Evolutionary conservation across 1,140 invertebrate species (phyloP), one percentile per base, ranked within the genome.

Genomic region (Pseudomyrmex gracilis): DNA sequence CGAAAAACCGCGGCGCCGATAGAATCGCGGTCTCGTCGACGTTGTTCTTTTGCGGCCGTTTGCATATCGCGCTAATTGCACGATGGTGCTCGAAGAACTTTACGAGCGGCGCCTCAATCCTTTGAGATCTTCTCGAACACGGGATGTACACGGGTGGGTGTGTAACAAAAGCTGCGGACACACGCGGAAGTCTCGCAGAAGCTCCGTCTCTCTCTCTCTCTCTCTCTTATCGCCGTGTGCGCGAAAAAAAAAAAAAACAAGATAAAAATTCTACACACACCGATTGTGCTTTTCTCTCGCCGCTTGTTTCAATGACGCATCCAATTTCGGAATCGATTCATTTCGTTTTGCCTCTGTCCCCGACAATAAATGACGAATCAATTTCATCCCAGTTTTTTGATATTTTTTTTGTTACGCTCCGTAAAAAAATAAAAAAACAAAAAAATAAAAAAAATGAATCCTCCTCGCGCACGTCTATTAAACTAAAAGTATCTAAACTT

Each of bases 41-140:
- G 9, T 7, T n/a, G 24, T 55, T 67, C 34, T 80, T 80, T 70
- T 49, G 17, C 20, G 17, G 53, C 53, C 12, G 53, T 80, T 80
- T 71, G 45, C 55, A 80, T 68, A 58, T 78, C 66, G 43, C 20
- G 66, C 53, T 80, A 80, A 80, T 80, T 71, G 76, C 20, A 58
- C 8, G 10, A 15, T 78, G 10, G 20, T 78, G 43, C 20, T 58
- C 53, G 64, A 47, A 22, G n/a, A 58, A 58, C 45, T 80, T 80
- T 71, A 80, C 22, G 64, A 68, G 51, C 64, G 64, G 20, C 63
- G 15, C n/a, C 34, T n/a, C 51, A 68, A 24, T 7, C 53, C 66
- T 70, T 58, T 17, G 76, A 78, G 13, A 1, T 13, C 49, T 53
- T 68, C 63, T 67, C 53, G 76, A 68, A 78, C 64, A 34, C 8